A percentile compares a stretch with the other conserved stretches of the same genome.
phyloP scores from a whole-genome alignment of 2,113 vertebrate genomes.

The Callaeas wilsoni region DNA sequence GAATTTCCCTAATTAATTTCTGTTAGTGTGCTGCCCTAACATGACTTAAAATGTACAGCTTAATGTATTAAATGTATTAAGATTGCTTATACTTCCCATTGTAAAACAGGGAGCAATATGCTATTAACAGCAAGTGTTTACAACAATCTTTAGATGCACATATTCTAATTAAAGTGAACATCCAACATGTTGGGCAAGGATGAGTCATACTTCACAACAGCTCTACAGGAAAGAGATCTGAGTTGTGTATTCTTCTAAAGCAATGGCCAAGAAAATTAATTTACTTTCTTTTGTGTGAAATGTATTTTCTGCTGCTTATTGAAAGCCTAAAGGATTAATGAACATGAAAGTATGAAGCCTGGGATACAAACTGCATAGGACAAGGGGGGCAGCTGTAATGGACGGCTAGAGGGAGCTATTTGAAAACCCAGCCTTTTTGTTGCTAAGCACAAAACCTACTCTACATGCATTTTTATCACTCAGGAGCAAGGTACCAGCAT shows the following conservation, averaged over 20 bases:
- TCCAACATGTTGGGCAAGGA: constrained; percentile 8
- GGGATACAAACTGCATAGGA: background rate
- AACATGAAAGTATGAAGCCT: background rate
- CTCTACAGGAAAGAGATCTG: constrained; percentile 14
- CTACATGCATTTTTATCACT: constrained; percentile 35
- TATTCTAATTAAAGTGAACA: constrained; percentile 50
- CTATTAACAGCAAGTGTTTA: constrained; percentile 19
- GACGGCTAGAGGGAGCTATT: background rate
- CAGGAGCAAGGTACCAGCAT: constrained; percentile 27
- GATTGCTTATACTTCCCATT: background rate
- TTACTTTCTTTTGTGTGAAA: constrained; percentile 2
- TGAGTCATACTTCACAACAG: constrained; percentile 20
- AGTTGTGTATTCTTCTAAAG: constrained; percentile 19
- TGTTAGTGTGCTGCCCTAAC: background rate
- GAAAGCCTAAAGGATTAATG: background rate
- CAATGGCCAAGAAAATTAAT: background rate
- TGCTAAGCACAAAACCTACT: constrained; percentile 49
- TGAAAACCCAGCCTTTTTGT: constrained; percentile 1
- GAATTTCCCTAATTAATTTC: constrained; percentile 16
- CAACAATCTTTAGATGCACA: constrained; percentile 25
- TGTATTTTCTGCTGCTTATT: background rate
- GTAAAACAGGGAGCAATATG: background rate
- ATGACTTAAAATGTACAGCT: constrained; percentile 22
- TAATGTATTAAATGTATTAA: constrained; percentile 8
- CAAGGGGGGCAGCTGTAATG: background rate